Conservation (phyloP, 2,797 vertebrate species). For the Distichodus sexfasciatus region DNA sequence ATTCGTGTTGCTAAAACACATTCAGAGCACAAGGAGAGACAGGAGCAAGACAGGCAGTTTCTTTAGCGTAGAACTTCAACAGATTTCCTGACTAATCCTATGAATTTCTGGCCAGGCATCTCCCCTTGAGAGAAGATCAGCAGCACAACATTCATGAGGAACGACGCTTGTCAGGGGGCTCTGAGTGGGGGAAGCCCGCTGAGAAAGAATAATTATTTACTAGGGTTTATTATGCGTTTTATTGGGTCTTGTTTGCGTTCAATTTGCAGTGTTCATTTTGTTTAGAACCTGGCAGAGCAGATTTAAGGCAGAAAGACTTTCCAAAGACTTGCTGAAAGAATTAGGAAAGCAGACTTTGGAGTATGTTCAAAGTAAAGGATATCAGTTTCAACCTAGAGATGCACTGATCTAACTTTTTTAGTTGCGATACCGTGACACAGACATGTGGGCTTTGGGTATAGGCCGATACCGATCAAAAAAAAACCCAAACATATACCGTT, state of each 20-base stretch:
- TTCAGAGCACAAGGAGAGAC: slow-evolving; percentile 12
- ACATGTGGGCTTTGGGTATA: no score
- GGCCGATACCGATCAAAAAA: no score
- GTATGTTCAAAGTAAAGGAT: no score
- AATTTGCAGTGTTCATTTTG: background rate
- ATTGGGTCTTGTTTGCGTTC: background rate
- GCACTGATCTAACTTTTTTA: no score
- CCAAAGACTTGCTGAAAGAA: background rate
- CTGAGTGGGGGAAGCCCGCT: background rate
- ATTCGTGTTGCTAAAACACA: no score
- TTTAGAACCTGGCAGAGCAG: no score
- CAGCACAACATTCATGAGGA: background rate
- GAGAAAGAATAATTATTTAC: background rate
- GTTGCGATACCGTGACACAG: no score
- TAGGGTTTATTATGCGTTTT: background rate
- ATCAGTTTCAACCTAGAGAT: no score
- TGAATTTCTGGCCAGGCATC: slow-evolving; percentile 38
- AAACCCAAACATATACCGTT: no score
- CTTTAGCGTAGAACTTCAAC: slow-evolving; percentile 37
- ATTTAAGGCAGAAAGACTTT: background rate
- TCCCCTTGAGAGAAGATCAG: background rate
- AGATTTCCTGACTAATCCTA: slow-evolving; percentile 17
- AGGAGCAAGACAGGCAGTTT: background rate
- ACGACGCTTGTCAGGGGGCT: background rate
- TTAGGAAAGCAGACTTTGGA: no score